These are phyloP conservation scores for Prosapia bicincta DNA, from an alignment of 2,888 invertebrate species.

Conservation along the genomic window DNA sequence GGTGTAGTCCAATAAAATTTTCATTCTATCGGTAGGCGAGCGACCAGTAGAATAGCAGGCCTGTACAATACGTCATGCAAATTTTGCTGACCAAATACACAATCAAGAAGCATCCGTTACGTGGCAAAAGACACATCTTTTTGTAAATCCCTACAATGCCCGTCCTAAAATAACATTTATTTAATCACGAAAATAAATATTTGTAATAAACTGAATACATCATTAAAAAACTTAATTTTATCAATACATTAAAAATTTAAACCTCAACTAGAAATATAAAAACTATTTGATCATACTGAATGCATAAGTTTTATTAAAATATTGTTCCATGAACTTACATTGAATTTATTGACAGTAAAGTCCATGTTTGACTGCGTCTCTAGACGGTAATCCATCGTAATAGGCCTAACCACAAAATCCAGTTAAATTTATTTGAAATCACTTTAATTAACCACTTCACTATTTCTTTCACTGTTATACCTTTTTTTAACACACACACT, in stretches of 20 bases:
- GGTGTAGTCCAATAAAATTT: too few species aligned
- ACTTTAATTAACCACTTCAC: not conserved
- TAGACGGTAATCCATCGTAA: not conserved
- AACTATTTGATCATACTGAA: too few species aligned
- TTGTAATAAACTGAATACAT: too few species aligned
- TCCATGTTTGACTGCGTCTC: not conserved
- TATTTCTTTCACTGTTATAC: not conserved
- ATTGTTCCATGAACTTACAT: not conserved
- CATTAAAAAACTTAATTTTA: too few species aligned
- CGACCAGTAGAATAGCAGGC: too few species aligned
- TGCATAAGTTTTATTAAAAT: too few species aligned
- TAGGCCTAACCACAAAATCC: not conserved
- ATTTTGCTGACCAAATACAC: not conserved
- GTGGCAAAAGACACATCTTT: not conserved
- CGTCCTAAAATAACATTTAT: too few species aligned
- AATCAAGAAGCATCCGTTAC: not conserved
- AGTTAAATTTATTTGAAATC: not conserved
- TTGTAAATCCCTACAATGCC: too few species aligned
- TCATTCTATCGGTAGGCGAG: too few species aligned
- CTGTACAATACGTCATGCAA: not conserved
- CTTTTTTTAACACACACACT: not conserved
- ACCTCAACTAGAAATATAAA: too few species aligned
- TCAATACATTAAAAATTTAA: too few species aligned
- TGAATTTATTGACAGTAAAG: not conserved
- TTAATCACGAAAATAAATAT: too few species aligned